phyloP scores from a whole-genome alignment of 2,888 invertebrate species.

The Hymenopus coronatus region DNA sequence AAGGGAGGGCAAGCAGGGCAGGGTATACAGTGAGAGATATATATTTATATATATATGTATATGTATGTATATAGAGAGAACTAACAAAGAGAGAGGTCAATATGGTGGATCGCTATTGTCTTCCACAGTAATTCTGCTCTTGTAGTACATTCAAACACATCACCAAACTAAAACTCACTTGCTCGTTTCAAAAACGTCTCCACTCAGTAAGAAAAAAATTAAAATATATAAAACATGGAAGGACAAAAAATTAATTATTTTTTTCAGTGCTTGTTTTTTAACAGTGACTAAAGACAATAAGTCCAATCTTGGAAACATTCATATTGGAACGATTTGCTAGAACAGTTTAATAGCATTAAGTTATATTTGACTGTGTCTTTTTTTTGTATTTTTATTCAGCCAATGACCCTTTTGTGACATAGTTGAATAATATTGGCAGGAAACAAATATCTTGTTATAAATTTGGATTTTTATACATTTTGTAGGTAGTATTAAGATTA shows the following conservation, averaged over 20 bases:
- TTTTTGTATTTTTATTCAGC: background rate
- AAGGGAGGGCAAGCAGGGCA: background rate
- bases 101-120: constrained; percentile 27
- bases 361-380: constrained; percentile 12
- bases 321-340: constrained; percentile 1
- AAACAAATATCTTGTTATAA: constrained; percentile 18
- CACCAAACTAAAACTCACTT: constrained; percentile 14
- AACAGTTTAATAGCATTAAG: constrained; percentile 23
- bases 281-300: constrained; percentile 20
- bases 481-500: constrained; percentile 14
- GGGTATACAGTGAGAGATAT: background rate
- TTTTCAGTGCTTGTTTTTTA: background rate
- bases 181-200: constrained; percentile 6
- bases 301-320: constrained; percentile 21
- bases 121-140: constrained; percentile 16
- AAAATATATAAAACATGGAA: constrained; percentile 23
- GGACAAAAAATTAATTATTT: constrained; percentile 2
- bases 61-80: background rate
- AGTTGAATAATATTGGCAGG: constrained; percentile 19
- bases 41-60: background rate
- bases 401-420: constrained; percentile 14
- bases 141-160: constrained; percentile 25
- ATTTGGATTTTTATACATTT: constrained; percentile 14
- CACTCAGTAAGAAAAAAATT: background rate
- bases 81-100: constrained; percentile 5